Base-by-base conservation (phyloP, 2,797 vertebrate genomes). In the Anguilla marmorata region DNA sequence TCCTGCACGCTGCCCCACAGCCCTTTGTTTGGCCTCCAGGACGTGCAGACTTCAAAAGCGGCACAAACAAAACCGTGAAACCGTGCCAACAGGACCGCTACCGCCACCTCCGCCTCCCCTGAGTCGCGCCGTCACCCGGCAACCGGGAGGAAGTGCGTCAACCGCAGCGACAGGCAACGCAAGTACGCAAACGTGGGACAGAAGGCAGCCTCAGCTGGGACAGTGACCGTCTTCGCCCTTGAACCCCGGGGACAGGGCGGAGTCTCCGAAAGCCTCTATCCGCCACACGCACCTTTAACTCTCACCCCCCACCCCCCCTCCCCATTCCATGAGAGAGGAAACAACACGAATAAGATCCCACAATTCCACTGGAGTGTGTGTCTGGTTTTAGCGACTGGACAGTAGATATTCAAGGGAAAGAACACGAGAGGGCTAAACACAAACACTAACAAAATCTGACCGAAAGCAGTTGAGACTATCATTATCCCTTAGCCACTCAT, bases 91-190 rank as follows among this genome's bases (percentile, higher is more conserved):
- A 92, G 89, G 86, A 87, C 84, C 88, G 72, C 76, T 86, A 87
- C 89, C 30, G 16, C 30, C 85, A 86, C 88, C 86, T 89, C 89
- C 85, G 27, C 27, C 86, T 88, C 86, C 88, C 89, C 45, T 1
- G 87, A 63, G 84, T 88, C 85, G 52, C 27, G 88, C 91, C 19
- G 93, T 94, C 93, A 91, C 94, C 89, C 91, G 90, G 93, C 94
- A 95, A 95, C 92, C 90, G 88, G 90, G 90, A 94, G 94, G 95
- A 96, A 95, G 90, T 95, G 91, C 93, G 92, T 95, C 91, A 93
- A 89, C n/a, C 2, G 27, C 69, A 8, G 56, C 56, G 33, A 88
- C 91, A 93, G 93, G 90, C 94, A 90, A 87, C 87, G 60, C 72
- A 85, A 85, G 30, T 72, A 79, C 60, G 37, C 37, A 41, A 41